phyloP scores from a whole-genome alignment of 1,140 invertebrate genomes.

The Radopholus similis region DNA sequence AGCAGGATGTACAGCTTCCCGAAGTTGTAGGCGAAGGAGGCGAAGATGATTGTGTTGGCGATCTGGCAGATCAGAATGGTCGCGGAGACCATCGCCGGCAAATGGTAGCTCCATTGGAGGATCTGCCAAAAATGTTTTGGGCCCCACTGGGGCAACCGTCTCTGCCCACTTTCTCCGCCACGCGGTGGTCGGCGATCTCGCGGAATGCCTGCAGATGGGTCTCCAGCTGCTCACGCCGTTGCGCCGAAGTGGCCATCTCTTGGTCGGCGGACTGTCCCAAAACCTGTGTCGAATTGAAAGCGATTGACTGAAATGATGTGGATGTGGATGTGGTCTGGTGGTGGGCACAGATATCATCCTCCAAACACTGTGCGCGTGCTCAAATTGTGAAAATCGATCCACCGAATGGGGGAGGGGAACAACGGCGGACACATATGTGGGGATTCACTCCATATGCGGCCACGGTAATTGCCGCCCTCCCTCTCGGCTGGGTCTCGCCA shows the following conservation, averaged over 20 bases:
- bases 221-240: slow-evolving; percentile 46
- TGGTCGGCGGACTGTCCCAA: no score
- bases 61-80: slow-evolving; percentile 49
- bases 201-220: slow-evolving; percentile 48
- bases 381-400: no score
- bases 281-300: no score
- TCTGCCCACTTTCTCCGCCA: slow-evolving; percentile 37
- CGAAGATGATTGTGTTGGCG: slow-evolving; percentile 51
- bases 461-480: no score
- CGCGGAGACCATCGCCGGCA: slow-evolving; percentile 46
- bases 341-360: no score
- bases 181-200: slow-evolving; percentile 46
- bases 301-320: no score
- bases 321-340: no score
- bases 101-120: slow-evolving; percentile 39
- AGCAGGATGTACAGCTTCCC: slow-evolving; percentile 45
- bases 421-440: no score
- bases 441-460: no score
- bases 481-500: no score
- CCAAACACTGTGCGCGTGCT: no score
- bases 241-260: slow-evolving; percentile 48
- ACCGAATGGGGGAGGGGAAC: no score
- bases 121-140: slow-evolving; percentile 35
- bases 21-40: slow-evolving; percentile 47
- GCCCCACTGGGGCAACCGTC: neutral